Conservation (phyloP, 1,140 invertebrate genomes). For the Ditylenchus dipsaci region DNA sequence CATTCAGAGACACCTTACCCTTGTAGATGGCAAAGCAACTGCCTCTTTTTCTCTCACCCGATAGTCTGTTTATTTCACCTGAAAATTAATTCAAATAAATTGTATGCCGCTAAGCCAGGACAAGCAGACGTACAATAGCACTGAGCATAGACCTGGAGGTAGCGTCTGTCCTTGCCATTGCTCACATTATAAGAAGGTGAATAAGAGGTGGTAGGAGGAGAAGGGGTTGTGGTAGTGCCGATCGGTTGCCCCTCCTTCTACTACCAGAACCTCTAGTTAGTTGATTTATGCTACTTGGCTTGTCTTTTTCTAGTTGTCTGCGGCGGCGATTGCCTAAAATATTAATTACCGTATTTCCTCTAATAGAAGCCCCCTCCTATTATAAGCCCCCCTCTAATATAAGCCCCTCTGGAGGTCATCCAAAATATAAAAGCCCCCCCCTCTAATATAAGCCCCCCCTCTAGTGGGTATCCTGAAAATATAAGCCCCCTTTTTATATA, state of each 20-base stretch:
- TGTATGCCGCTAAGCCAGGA: too few species aligned
- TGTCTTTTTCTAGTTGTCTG: slow-evolving; percentile 6
- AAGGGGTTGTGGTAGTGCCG: neutral
- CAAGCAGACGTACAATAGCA: slow-evolving; percentile 41
- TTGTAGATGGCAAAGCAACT: slow-evolving; percentile 53
- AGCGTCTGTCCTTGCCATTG: slow-evolving; percentile 30
- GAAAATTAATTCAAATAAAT: too few species aligned
- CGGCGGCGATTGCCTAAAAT: slow-evolving; percentile 11
- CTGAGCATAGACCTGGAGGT: slow-evolving; percentile 54
- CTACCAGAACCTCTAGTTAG: too few species aligned
- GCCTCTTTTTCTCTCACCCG: slow-evolving; percentile 47
- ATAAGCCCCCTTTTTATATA: too few species aligned
- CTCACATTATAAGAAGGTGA: neutral
- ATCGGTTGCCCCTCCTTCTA: neutral
- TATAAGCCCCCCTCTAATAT: too few species aligned
- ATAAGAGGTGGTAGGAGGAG: slow-evolving; percentile 5
- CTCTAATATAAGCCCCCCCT: too few species aligned
- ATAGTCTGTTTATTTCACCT: slow-evolving; percentile 46
- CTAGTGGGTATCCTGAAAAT: too few species aligned
- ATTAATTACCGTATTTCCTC: too few species aligned
- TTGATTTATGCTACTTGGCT: neutral
- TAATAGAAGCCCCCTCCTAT: too few species aligned
- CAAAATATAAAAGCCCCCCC: too few species aligned
- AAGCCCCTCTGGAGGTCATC: too few species aligned
- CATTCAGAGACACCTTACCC: slow-evolving; percentile 48